Conservation (phyloP, 2,113 vertebrate species). For the Oxyruncus cristatus region DNA sequence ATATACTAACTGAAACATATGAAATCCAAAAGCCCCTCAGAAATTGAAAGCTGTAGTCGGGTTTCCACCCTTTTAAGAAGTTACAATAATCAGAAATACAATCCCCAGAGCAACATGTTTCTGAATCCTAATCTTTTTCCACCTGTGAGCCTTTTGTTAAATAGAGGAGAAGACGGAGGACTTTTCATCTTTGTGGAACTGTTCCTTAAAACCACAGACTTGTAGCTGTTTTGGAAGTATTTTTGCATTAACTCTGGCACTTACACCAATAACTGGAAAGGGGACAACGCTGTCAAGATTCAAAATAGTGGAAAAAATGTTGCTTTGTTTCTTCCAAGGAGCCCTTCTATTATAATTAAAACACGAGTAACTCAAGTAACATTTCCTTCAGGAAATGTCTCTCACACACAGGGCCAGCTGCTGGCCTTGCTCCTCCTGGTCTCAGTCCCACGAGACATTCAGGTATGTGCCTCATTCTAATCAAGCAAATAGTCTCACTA, state of each 20-base stretch:
- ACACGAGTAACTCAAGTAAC: background rate
- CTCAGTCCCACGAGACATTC: background rate
- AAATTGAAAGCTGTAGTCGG: background rate
- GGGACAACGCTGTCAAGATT: background rate
- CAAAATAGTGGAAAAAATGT: background rate
- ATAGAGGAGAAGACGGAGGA: background rate
- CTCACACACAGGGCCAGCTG: background rate
- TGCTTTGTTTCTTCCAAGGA: slow-evolving; percentile 14
- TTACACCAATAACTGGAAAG: background rate
- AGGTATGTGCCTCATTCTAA: background rate
- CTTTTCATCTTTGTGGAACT: background rate
- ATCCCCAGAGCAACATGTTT: background rate
- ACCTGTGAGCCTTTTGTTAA: background rate
- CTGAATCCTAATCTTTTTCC: background rate
- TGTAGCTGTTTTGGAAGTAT: background rate
- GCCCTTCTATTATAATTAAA: background rate
- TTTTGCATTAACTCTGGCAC: background rate
- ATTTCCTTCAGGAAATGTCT: slow-evolving; percentile 41
- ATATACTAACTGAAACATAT: background rate
- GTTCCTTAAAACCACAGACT: background rate
- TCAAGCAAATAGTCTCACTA: background rate
- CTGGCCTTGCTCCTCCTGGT: background rate
- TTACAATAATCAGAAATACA: background rate
- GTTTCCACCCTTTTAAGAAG: background rate
- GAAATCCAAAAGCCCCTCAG: background rate